Evolutionary conservation across 2,888 invertebrate species (phyloP), one percentile per base, ranked within the genome.

Genomic region (Spodoptera littoralis): DNA sequence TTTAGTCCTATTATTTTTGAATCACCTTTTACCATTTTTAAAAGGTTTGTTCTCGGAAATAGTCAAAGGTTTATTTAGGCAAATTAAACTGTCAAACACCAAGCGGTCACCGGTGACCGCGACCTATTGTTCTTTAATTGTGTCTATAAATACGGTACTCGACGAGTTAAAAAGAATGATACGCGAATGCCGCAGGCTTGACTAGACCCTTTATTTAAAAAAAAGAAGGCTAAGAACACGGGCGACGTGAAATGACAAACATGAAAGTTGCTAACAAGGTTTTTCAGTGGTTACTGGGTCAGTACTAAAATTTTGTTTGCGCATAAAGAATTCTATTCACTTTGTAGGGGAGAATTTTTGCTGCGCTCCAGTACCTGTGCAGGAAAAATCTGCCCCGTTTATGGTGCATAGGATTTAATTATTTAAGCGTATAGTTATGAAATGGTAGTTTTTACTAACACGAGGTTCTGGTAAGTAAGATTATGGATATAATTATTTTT

Each of bases 281-380:
- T 65, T 60, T 60, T 36, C 49, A 24, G 60, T 47, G 69, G 69
- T 55, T 64, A 73, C 42, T 50, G 36, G 70, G 65, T 56, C 65
- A 70, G 65, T 53, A 27, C 53, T 73, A 46, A 73, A 73, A 74
- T 61, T 59, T 52, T 52, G 52, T 70, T 60, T 52, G 60, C 62
- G 65, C 65, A 76, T 76, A 73, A 76, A 73, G 65, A 73, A 76
- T 76, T 76, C 76, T 53, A 77, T 76, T 70, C 65, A 73, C 74
- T 73, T 73, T 76, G 64, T 55, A 22, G 48, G 48, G 56, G 56
- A 43, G 67, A 65, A 56, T 61, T 60, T 59, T 44, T 65, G 55
- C 50, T 43, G 22, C 36, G 47, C 55, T 58, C 47, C 41, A 50
- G 56, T 36, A 46, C 43, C 46, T 13, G 18, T 43, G 30, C 8